phyloP scores from a whole-genome alignment of 1,140 invertebrate species.

The Trigoniulus corallinus region DNA sequence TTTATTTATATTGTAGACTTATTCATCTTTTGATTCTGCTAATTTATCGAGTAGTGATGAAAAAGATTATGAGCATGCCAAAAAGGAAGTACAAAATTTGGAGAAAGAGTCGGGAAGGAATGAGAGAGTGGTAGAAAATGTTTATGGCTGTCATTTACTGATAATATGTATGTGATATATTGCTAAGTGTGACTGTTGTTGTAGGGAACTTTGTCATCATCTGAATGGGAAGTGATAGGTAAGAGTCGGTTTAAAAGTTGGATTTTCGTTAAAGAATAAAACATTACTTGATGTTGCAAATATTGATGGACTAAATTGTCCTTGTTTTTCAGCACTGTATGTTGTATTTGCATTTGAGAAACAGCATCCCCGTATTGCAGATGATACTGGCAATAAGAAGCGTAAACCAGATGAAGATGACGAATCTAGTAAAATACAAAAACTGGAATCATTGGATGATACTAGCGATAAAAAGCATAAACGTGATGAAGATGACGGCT shows the following conservation, averaged over 20 bases:
- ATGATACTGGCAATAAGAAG: no score
- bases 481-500: no score
- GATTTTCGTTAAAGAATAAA: no score
- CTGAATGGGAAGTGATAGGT: conserved; percentile 89
- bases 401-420: no score
- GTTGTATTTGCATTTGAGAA: conserved; percentile 72
- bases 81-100: conserved; percentile 33
- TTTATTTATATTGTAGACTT: conserved; percentile 44
- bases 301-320: conserved; percentile 13
- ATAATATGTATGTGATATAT: background rate
- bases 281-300: background rate
- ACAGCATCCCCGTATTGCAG: no score
- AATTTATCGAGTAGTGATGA: conserved; percentile 36
- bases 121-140: conserved; percentile 13
- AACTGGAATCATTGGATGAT: no score
- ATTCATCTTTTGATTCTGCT: conserved; percentile 36
- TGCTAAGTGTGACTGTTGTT: conserved; percentile 12
- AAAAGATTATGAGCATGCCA: conserved; percentile 55
- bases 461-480: no score
- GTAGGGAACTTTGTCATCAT: conserved; percentile 56
- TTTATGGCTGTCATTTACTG: conserved; percentile 30
- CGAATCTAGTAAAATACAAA: no score
- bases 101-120: conserved; percentile 22
- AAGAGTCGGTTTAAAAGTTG: conserved; percentile 29
- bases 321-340: conserved; percentile 54